These are phyloP conservation scores for Alethe diademata DNA, from an alignment of 2,113 vertebrate species.

Conservation along the genomic window DNA sequence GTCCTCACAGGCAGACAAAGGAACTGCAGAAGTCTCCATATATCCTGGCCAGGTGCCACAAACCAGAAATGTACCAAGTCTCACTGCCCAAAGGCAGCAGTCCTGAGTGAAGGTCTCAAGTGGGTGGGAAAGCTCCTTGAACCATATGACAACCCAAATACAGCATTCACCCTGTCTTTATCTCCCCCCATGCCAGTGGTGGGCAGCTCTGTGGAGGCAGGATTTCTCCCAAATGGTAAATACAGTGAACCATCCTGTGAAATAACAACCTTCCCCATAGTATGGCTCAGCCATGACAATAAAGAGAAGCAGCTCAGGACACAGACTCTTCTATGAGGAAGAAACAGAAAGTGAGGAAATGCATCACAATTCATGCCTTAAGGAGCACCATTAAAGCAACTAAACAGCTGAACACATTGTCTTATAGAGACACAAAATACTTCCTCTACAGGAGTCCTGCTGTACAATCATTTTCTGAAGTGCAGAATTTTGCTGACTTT, in stretches of 20 bases:
- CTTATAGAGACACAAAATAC: slow-evolving; percentile 9
- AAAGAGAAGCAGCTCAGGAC: background rate
- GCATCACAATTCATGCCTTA: background rate
- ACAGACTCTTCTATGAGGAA: background rate
- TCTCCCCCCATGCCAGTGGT: background rate
- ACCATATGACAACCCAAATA: background rate
- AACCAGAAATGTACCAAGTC: background rate
- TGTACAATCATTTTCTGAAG: slow-evolving; percentile 8
- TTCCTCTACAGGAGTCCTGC: slow-evolving; percentile 24
- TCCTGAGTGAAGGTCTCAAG: background rate
- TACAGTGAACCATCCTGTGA: background rate
- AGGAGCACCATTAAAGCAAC: background rate
- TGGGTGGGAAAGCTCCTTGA: background rate
- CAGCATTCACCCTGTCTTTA: background rate
- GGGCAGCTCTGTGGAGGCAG: background rate
- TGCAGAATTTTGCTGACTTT: slow-evolving; percentile 52
- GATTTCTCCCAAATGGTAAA: background rate
- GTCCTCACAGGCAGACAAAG: background rate
- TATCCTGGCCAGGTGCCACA: background rate
- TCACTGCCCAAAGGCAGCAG: background rate
- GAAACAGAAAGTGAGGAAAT: background rate
- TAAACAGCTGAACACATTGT: background rate
- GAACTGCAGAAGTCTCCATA: background rate
- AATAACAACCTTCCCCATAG: background rate
- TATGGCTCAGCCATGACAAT: background rate